phyloP scores from a whole-genome alignment of 2,797 vertebrate species.

The Lerista edwardsae region DNA sequence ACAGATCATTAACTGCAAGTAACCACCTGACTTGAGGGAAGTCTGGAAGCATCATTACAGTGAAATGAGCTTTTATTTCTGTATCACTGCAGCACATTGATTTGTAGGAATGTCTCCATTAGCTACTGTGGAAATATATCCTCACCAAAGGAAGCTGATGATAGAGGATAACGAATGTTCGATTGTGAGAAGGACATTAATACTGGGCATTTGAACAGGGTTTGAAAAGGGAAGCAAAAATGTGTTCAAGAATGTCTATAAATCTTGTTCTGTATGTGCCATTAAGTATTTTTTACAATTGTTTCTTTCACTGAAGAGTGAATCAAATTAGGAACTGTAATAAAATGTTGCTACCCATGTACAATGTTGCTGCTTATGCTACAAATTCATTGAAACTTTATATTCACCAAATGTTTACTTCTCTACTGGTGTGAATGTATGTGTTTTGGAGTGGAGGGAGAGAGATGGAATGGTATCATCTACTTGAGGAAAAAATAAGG shows the following conservation, averaged over 20 bases:
- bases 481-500: background rate
- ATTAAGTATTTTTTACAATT: conserved; percentile 48
- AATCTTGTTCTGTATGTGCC: conserved; percentile 32
- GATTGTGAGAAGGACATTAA: conserved; percentile 54
- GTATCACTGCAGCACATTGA: conserved; percentile 87
- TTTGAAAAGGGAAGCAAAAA: conserved; percentile 50
- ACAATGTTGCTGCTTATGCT: conserved; percentile 13
- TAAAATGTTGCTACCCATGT: conserved; percentile 10
- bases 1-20: conserved; percentile 93
- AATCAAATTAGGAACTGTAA: conserved; percentile 29
- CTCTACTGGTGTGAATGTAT: background rate
- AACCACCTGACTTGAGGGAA: conserved; percentile 91
- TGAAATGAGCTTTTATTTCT: conserved; percentile 90
- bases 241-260: conserved; percentile 39
- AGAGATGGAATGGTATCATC: conserved; percentile 9
- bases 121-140: conserved; percentile 78
- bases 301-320: conserved; percentile 29
- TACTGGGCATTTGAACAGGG: conserved; percentile 53
- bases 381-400: conserved; percentile 30
- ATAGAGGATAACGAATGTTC: conserved; percentile 67
- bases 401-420: conserved; percentile 25
- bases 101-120: conserved; percentile 87
- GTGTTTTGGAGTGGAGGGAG: background rate
- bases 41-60: conserved; percentile 94
- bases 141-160: conserved; percentile 73